Evolutionary conservation across 2,797 vertebrate species (phyloP).

Genomic region (Parauchenoglanis punctatus): DNA sequence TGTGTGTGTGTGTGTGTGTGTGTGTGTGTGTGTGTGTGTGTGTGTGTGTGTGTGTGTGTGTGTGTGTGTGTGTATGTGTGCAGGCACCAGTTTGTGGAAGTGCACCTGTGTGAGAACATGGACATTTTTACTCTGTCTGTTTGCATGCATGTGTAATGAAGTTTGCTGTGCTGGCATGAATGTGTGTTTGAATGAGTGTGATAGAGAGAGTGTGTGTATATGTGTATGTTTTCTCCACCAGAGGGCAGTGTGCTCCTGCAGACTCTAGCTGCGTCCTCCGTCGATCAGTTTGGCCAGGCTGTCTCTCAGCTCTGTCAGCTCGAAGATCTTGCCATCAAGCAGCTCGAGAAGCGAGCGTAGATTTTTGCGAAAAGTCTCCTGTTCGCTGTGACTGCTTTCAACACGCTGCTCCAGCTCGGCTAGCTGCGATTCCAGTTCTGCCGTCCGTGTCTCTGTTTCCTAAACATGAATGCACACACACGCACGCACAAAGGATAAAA

Average conservation of each 20-base stretch:
- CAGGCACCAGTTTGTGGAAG: slow-evolving; percentile 28
- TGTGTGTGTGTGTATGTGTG: slow-evolving; percentile 36
- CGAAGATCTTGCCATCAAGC: slow-evolving; percentile 95
- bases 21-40: slow-evolving; percentile 34
- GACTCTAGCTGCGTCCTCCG: slow-evolving; percentile 86
- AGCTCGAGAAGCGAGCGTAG: slow-evolving; percentile 95
- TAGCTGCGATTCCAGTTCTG: slow-evolving; percentile 87
- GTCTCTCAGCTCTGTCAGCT: slow-evolving; percentile 94
- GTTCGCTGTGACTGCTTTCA: slow-evolving; percentile 89
- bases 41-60: not conserved
- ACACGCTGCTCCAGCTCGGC: slow-evolving; percentile 88
- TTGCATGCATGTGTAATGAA: slow-evolving; percentile 25
- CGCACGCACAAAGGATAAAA: not conserved
- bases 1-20: not conserved
- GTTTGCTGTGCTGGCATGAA: slow-evolving; percentile 10
- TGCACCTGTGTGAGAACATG: slow-evolving; percentile 30
- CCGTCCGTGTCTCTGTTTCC: slow-evolving; percentile 90
- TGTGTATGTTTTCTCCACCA: slow-evolving; percentile 54
- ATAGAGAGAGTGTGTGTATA: slow-evolving; percentile 50
- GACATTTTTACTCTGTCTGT: not conserved
- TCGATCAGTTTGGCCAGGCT: slow-evolving; percentile 90
- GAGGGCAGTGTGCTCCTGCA: slow-evolving; percentile 62
- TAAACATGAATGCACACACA: slow-evolving; percentile 54
- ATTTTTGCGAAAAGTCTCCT: slow-evolving; percentile 87
- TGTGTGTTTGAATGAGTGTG: not conserved